A percentile compares a stretch with the other conserved stretches of the same genome.
These are phyloP conservation scores for Typhlomys cinereus DNA, from an alignment of 2,113 vertebrate genomes.

Conservation along the genomic window DNA sequence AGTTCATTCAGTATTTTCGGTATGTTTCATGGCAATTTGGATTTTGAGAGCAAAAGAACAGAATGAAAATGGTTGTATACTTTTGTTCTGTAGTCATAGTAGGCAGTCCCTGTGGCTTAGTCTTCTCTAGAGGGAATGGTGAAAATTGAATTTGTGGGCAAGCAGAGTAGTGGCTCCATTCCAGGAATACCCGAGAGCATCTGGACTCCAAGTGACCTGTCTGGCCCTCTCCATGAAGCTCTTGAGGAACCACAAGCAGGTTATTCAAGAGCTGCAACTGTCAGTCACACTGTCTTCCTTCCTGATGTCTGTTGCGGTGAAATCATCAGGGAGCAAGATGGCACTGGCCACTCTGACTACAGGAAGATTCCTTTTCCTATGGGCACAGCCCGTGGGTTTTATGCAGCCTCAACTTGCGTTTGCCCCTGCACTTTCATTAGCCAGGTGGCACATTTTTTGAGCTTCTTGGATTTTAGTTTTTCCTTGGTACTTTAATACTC, in stretches of 20 bases:
- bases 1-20: not conserved
- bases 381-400: not conserved
- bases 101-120: not conserved
- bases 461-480: not conserved
- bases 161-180: not conserved
- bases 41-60: constrained; percentile 28
- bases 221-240: not conserved
- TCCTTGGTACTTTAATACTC: not conserved
- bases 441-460: not conserved
- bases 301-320: not conserved
- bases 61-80: not conserved
- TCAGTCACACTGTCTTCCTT: not conserved
- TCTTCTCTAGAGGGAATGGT: not conserved
- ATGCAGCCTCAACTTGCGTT: not conserved
- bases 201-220: not conserved
- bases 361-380: not conserved
- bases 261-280: not conserved
- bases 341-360: not conserved
- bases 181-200: not conserved
- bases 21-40: not conserved
- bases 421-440: not conserved
- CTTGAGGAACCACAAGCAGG: not conserved
- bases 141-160: not conserved
- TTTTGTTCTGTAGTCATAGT: not conserved
- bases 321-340: not conserved